Conservation (phyloP, 1,140 invertebrate genomes). For the Neomicropteryx cornuta region DNA sequence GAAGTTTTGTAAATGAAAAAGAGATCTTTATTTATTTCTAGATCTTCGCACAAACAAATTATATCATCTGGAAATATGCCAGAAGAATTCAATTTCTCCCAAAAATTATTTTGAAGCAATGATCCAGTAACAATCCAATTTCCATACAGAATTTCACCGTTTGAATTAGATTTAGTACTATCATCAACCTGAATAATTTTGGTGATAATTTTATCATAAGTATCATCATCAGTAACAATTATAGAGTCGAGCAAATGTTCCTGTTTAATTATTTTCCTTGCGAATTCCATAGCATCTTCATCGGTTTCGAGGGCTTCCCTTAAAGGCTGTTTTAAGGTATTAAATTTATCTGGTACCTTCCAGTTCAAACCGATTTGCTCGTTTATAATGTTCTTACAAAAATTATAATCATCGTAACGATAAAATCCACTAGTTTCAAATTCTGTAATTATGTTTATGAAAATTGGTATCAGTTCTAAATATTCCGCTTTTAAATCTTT, state of each 20-base stretch:
- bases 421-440: too few species aligned
- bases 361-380: too few species aligned
- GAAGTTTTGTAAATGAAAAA: too few species aligned
- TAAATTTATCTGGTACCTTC: too few species aligned
- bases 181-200: constrained; percentile 28
- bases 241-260: constrained; percentile 30
- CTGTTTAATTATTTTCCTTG: constrained; percentile 23
- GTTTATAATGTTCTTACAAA: too few species aligned
- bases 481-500: constrained; percentile 27
- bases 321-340: too few species aligned
- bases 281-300: constrained; percentile 25
- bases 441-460: too few species aligned
- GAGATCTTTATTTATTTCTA: constrained; percentile 27
- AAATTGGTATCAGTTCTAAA: constrained; percentile 31
- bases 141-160: constrained; percentile 23
- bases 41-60: constrained; percentile 38
- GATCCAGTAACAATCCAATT: constrained; percentile 48
- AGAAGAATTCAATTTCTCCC: constrained; percentile 28
- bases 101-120: constrained; percentile 32
- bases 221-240: constrained; percentile 23
- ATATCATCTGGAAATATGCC: constrained; percentile 40
- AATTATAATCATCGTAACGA: too few species aligned
- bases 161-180: constrained; percentile 16
- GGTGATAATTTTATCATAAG: constrained; percentile 27
- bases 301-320: too few species aligned